Base-by-base conservation (phyloP, 1,140 invertebrate species). In the Copidosoma floridanum region DNA sequence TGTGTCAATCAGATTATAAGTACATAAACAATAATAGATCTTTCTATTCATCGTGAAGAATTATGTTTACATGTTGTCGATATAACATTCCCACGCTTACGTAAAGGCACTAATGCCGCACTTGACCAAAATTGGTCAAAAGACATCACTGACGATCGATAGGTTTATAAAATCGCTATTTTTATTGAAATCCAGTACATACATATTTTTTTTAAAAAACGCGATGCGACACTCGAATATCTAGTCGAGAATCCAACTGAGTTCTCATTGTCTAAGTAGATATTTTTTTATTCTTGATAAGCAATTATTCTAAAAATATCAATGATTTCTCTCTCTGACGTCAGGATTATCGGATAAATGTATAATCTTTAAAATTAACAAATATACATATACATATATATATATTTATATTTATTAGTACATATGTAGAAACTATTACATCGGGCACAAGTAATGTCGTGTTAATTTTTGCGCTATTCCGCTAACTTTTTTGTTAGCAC, bases 71-170 rank as follows among this genome's bases (percentile, higher is more conserved):
- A 73, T 80, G 79, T 79, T 81, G 76, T 80, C 79, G 72, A 77
- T 81, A 81, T 80, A 79, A 78, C 71, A 80, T 76, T 76, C 69
- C 76, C 79, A 81, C 79, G 79, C 79, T 81, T 80, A 81, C 76
- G 79, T 80, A 74, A 79, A 71, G 77, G 77, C 79, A 81, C 79
- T 76, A 74, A 78, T 78, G 79, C 79, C 77, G 79, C 79, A 81
- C 78, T 74, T 70, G 76, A 72, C 74, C 75, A 62, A 63, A 50
- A 69, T 71, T 70, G 72, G 74, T 72, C 70, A 66, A 70, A 77
- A 72, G 68, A 72, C 61, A 71, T 74, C 74, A 78, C 77, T 75
- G 71, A 79, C 75, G 70, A 78, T 73, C 64, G 66, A 73, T 76
- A 76, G 70, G 60, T 43, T 62, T 56, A 56, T 56, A 29, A 62